phyloP scores from a whole-genome alignment of 2,797 vertebrate species.

The Knipowitschia caucasica region DNA sequence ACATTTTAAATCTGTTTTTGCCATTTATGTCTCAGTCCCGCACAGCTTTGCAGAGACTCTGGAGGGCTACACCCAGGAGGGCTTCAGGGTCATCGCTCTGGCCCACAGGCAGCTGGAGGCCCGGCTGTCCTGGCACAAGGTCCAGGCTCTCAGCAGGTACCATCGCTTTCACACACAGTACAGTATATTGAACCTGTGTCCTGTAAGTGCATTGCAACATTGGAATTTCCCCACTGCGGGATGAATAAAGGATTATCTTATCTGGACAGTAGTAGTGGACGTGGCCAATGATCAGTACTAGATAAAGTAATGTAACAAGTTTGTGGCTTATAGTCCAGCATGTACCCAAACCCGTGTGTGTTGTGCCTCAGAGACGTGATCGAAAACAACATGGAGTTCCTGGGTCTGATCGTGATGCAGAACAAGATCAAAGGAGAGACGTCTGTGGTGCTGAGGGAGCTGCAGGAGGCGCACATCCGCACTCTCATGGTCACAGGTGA shows the following conservation, averaged over 20 bases:
- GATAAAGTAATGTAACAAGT: background rate
- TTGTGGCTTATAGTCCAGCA: no score
- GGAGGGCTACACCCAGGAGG: constrained; percentile 90
- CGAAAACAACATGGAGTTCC: constrained; percentile 93
- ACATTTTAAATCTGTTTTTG: background rate
- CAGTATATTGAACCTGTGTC: background rate
- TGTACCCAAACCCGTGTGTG: constrained; percentile 5
- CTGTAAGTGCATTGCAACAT: no score
- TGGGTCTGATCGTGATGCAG: constrained; percentile 96
- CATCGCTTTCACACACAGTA: background rate
- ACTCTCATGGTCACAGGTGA: constrained; percentile 97
- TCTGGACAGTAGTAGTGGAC: no score
- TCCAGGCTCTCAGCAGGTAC: constrained; percentile 90
- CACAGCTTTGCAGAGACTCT: constrained; percentile 83
- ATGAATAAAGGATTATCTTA: no score
- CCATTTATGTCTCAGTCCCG: constrained; percentile 77
- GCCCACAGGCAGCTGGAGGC: constrained; percentile 91
- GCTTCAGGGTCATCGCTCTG: constrained; percentile 94
- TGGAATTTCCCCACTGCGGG: no score
- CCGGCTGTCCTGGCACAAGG: constrained; percentile 94
- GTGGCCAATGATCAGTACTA: no score
- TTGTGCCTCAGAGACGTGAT: constrained; percentile 80
- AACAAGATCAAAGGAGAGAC: constrained; percentile 96
- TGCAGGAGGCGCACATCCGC: constrained; percentile 89
- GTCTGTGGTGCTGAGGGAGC: constrained; percentile 83